Base-by-base conservation (phyloP, 2,113 vertebrate genomes). In the Elephantulus edwardii region DNA sequence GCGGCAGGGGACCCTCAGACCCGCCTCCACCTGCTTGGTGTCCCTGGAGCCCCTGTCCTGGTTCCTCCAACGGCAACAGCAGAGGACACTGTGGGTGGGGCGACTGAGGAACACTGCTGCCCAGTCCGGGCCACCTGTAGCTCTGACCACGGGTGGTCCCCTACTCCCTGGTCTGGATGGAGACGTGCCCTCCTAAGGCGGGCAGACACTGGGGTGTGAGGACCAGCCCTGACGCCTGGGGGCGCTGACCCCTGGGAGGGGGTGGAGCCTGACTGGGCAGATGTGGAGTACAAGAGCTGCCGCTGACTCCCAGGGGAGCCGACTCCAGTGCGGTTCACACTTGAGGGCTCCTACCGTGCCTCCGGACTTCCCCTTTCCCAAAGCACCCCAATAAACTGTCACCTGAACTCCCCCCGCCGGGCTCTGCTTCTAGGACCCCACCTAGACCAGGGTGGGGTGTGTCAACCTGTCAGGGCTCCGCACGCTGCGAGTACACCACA, bases 1-100 rank as follows among this genome's bases (percentile, higher is more conserved):
- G 0, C 3, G 7, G 0, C 19, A 0, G 7, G 6, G 64, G 64
- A 6, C 40, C 48, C 33, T 35, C 62, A 28, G 0, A 19, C 13
- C 77, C 9, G 1, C 16, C 22, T 26, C 80, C n/a, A 42, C 26
- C 71, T 30, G 42, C 71, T 74, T 6, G 16, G 8, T 24, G 19
- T 22, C 79, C 22, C 58, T 14, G 30, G 6, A 8, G 9, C 12
- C 30, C 16, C n/a, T 19, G 16, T 24, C 28, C 56, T 6, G 30
- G 17, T 81, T 19, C 8, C 11, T 62, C n/a, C 54, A 40, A 24
- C 3, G 19, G 3, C 48, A 46, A 19, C 83, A 54, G 26, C 14
- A 0, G 14, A 17, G 28, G 44, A 5, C 12, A 17, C 50, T 50
- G 3, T 8, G 4, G 30, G 48, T 19, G 68, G 9, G 10, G 16